Base-by-base conservation (phyloP, 2,888 invertebrate genomes). In the Sarcophaga variegata region DNA sequence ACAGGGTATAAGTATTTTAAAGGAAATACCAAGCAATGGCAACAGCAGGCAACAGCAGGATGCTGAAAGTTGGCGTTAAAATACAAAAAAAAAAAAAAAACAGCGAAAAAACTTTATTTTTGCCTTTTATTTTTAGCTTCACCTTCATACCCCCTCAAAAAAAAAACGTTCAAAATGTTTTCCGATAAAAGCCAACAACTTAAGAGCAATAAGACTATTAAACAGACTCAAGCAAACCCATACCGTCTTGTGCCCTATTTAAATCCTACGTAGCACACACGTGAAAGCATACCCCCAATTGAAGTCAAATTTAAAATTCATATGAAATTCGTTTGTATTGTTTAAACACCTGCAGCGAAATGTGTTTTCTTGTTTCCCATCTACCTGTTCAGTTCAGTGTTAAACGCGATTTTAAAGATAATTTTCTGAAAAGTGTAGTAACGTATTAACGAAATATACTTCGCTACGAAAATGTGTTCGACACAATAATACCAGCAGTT, bases 21-120 rank as follows among this genome's bases (percentile, higher is more conserved):
- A 67, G 62, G 59, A 83, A 69, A 71, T 49, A 71, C 14, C 70
- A 71, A 80, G 10, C 14, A 63, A 63, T 63, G 49, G 49, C 27
- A 75, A 72, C 45, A 80, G 64, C 63, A 71, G 54, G 20, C 71
- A 11, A 4, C 54, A 71, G 63, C 63, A 70, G 76, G 63, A 76
- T 27, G 60, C 17, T 60, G 37, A 27, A 22, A 63, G 63, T 59
- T 82, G 76, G 59, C 70, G 59, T 37, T 45, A 47, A 37, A 62
- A 12, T 54, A 70, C 0, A 79, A 37, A 20, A 45, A 20, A 45
- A 59, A 11, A 17, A 64, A 27, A 22, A 69, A 8, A 47, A 20
- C n/a, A 20, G 37, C 64, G 4, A 71, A 71, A 59, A 59, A 54
- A 45, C 25, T 60, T 4, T 5, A 37, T 49, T 54, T 59, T n/a